A percentile compares a stretch with the other conserved stretches of the same genome.
phyloP scores from a whole-genome alignment of 2,888 invertebrate species.

The Diaphora mendica region DNA sequence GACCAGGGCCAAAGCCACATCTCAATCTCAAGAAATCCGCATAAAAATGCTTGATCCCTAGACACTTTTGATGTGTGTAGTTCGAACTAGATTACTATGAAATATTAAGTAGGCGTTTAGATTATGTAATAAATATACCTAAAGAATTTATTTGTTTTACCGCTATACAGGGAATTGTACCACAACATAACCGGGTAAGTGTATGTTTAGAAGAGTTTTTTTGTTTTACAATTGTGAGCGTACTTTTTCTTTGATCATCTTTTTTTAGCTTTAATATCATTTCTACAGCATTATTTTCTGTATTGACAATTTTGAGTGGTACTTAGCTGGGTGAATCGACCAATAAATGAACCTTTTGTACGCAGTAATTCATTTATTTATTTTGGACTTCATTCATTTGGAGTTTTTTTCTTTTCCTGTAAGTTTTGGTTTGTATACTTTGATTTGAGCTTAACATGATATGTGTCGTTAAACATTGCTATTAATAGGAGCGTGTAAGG shows the following conservation, averaged over 20 bases:
- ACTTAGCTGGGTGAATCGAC: not conserved
- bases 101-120: not conserved
- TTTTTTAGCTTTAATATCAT: not conserved
- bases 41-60: too few relatives aligned
- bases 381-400: too few relatives aligned
- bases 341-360: not conserved
- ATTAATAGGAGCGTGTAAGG: not conserved
- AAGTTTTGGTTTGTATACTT: not conserved
- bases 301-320: not conserved
- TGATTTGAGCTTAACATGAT: not conserved
- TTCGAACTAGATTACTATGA: too few relatives aligned
- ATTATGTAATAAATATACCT: not conserved
- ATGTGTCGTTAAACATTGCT: not conserved
- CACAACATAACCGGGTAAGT: constrained; percentile 69
- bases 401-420: not conserved
- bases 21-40: too few relatives aligned
- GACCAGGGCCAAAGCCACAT: too few relatives aligned
- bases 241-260: not conserved
- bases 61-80: too few relatives aligned
- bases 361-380: not conserved
- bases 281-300: not conserved
- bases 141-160: constrained; percentile 50
- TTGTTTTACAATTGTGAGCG: not conserved
- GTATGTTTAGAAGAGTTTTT: not conserved
- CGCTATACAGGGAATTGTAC: constrained; percentile 66